Evolutionary conservation across 2,888 invertebrate species (phyloP).

Genomic region (Pediacus dermestoides): DNA sequence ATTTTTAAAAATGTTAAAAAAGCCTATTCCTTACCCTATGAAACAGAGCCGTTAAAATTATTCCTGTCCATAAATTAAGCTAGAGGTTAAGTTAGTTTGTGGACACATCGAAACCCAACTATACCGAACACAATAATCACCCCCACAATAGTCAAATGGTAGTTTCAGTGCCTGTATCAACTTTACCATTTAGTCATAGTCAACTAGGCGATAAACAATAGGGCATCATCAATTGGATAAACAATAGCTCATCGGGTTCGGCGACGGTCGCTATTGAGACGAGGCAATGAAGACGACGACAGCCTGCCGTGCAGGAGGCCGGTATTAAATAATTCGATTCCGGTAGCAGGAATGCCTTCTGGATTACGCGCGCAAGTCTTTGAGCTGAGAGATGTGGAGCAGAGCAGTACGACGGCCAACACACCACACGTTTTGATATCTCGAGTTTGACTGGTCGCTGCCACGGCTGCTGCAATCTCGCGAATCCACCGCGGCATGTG

Average conservation of each 20-base stretch:
- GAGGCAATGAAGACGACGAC: slow-evolving; percentile 5
- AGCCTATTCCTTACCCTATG: too few species aligned
- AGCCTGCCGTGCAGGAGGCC: slow-evolving; percentile 3
- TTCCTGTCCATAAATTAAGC: too few species aligned
- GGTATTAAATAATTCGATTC: slow-evolving; percentile 10
- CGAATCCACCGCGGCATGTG: slow-evolving; percentile 8
- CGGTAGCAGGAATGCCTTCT: slow-evolving; percentile 9
- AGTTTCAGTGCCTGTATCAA: too few species aligned
- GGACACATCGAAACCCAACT: too few species aligned
- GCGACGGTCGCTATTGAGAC: slow-evolving; percentile 2
- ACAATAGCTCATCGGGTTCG: slow-evolving; percentile 4
- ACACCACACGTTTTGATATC: slow-evolving; percentile 9
- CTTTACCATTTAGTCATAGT: slow-evolving; percentile 1
- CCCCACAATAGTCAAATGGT: too few species aligned
- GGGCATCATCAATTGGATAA: slow-evolving; percentile 4
- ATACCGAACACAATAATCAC: too few species aligned
- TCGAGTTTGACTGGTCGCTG: slow-evolving; percentile 13
- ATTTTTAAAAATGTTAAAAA: too few species aligned
- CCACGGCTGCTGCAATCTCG: slow-evolving; percentile 8
- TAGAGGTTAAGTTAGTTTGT: too few species aligned
- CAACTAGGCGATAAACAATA: slow-evolving; percentile 1
- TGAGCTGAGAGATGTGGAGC: not conserved
- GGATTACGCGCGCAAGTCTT: slow-evolving; percentile 9
- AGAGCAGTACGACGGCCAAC: slow-evolving; percentile 3
- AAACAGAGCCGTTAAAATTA: too few species aligned